Percentiles rank a stretch among this genome's conserved stretches.
These are phyloP conservation scores for Arbacia lixula DNA, from an alignment of 53 echinoderm and acorn worm species.

Conservation along the genomic window DNA sequence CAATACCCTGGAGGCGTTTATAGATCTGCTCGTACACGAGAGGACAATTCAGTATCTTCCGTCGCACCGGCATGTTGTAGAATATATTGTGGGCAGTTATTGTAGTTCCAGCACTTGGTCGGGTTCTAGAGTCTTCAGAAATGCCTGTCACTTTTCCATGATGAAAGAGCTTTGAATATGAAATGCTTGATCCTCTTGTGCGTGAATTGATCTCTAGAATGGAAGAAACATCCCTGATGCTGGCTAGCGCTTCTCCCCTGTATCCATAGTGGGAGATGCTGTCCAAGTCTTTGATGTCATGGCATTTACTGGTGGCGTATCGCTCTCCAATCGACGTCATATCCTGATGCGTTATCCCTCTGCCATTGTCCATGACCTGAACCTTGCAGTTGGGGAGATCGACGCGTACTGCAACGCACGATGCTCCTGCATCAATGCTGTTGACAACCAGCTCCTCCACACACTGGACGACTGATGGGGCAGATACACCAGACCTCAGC, in stretches of 20 bases:
- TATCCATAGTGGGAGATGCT: conserved; percentile 80
- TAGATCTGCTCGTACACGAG: conserved; percentile 76
- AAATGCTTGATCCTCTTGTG: conserved; percentile 60
- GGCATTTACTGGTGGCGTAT: conserved; percentile 96
- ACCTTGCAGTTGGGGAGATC: conserved; percentile 76
- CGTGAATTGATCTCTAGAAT: conserved; percentile 87
- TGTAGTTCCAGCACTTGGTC: conserved; percentile 89
- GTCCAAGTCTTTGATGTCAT: conserved; percentile 73
- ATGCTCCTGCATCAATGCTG: conserved; percentile 89
- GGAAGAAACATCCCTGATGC: conserved; percentile 81
- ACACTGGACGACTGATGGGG: conserved; percentile 84
- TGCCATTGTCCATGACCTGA: conserved; percentile 97
- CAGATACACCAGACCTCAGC: conserved; percentile 86
- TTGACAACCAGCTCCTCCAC: conserved; percentile 91
- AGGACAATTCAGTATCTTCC: conserved; percentile 63
- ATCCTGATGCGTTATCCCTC: conserved; percentile 69
- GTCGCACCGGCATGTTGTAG: conserved; percentile 86
- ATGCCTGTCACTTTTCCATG: conserved; percentile 63
- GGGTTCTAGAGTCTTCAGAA: conserved; percentile 48
- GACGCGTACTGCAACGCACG: conserved; percentile 89
- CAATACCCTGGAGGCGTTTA: conserved; percentile 77
- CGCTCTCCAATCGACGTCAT: conserved; percentile 75
- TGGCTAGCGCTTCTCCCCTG: conserved; percentile 93
- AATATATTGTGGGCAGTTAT: conserved; percentile 87
- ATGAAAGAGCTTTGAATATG: conserved; percentile 75